Evolutionary conservation across 2,888 invertebrate species (phyloP).

Genomic region (Dendrolimus houi): DNA sequence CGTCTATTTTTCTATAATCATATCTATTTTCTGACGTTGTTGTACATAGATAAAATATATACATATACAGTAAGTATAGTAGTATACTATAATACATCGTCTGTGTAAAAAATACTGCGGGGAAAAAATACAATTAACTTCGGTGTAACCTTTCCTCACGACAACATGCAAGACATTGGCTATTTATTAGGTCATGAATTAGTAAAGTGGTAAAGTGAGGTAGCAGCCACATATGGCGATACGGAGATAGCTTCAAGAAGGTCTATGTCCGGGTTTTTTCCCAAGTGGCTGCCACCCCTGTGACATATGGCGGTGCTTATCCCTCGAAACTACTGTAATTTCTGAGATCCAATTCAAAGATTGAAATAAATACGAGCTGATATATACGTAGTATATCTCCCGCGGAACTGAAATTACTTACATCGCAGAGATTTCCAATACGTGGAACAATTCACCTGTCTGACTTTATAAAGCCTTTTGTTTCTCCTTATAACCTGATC

Average conservation of each 20-base stretch:
- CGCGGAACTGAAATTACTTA: conserved; percentile 21
- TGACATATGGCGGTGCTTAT: conserved; percentile 59
- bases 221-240: conserved; percentile 22
- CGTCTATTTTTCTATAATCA: too few species aligned
- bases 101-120: too few species aligned
- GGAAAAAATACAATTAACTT: too few species aligned
- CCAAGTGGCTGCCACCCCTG: conserved; percentile 20
- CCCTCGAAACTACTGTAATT: conserved; percentile 59
- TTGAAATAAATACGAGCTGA: conserved; percentile 41
- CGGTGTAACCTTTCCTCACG: not conserved
- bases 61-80: too few species aligned
- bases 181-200: conserved; percentile 42
- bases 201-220: conserved; percentile 37
- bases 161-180: conserved; percentile 20
- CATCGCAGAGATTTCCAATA: conserved; percentile 8
- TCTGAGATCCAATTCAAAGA: conserved; percentile 47
- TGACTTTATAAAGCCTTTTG: conserved; percentile 2
- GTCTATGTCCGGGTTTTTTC: conserved; percentile 27
- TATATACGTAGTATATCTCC: conserved; percentile 15
- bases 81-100: too few species aligned
- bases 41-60: too few species aligned
- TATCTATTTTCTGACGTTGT: too few species aligned
- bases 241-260: conserved; percentile 28
- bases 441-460: conserved; percentile 6
- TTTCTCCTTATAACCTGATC: not conserved